Base-by-base conservation (phyloP, 2,888 invertebrate genomes). In the Troilus luridus region DNA sequence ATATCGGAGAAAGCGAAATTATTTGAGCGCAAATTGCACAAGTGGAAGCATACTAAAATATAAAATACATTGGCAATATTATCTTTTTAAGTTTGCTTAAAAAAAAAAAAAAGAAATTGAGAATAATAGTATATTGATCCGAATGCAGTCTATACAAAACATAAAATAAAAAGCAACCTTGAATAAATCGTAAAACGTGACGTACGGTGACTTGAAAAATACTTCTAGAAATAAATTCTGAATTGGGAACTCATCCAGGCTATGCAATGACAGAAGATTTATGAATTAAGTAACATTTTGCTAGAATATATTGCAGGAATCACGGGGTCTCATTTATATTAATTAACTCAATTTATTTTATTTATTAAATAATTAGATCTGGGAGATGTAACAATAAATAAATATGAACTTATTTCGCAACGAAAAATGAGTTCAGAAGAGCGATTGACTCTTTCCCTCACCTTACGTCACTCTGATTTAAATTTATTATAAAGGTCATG, bases 141-240 rank as follows among this genome's bases (percentile, higher is more conserved):
- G 17, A 41, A 41, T 77, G 72, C 72, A 77, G 27, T 77, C 62
- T 62, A 17, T 17, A 12, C 59, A 12, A 59, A 59, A 59, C 10
- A 59, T 8, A 41, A 41, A 77, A 27, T 14, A 41, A 41, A 24
- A 6, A 9, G 17, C 17, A 77, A 77, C 27, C 72, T 77, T 77
- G 72, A 77, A 77, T 41, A 9, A 41, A 77, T 77, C 41, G 12
- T 77, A 41, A 77, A 77, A 41, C 41, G 72, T 77, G 72, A 77
- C 72, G 72, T 77, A 9, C 0, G 7, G 72, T 1, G 72, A 24
- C 72, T 41, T 41, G 72, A 77, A 77, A 77, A 77, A 8, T 41
- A 77, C 72, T 19, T 41, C 72, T 77, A 77, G 72, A 77, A 77
- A 77, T 77, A 77, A 27, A 77, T 77, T 77, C 41, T 41, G 41